Base-by-base conservation (phyloP, 2,113 vertebrate species). In the Siniperca knerii region DNA sequence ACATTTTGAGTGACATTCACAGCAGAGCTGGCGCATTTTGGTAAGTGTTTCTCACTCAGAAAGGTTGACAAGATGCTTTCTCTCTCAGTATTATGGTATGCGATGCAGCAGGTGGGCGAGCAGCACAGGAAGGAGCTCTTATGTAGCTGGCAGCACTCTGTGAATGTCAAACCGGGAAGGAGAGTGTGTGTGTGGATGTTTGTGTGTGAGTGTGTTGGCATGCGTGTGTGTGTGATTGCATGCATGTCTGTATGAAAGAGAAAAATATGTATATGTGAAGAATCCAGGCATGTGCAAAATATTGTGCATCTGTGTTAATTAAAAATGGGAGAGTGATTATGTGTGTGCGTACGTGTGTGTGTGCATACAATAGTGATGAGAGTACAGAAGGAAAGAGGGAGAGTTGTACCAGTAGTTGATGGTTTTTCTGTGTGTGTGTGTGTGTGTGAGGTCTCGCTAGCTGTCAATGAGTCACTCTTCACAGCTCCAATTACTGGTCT, bases 391-490 rank as follows among this genome's bases (percentile, higher is more conserved):
- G 40, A 83, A 29, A 64, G 37, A 42, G 40, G 21, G 35, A 44
- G 58, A 67, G 66, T 25, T 62, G 70, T n/a, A 77, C 72, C 74
- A 85, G 75, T 84, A 62, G 67, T 67, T 76, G 74, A 81, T 81
- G 57, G 76, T 77, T 50, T 79, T 16, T 77, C 20, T 83, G 58
- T 71, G 23, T 67, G 74, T 74, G 82, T 80, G 69, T 78, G 79
- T 87, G 23, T 79, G 29, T 73, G 25, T 58, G 7, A 35, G 77
- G 54, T 54, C 64, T 77, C 15, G 57, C 68, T 50, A 37, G 66
- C 82, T 83, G 77, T 80, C 69, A 18, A 91, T 93, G 89, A 90
- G 71, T 93, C 90, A 93, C 83, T 46, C 83, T 75, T 88, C 77
- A 87, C 79, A 79, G 78, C 87, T 82, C 68, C 77, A 90, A 85